Base-by-base conservation (phyloP, 2,888 invertebrate genomes). In the Epirrhoe alternata region DNA sequence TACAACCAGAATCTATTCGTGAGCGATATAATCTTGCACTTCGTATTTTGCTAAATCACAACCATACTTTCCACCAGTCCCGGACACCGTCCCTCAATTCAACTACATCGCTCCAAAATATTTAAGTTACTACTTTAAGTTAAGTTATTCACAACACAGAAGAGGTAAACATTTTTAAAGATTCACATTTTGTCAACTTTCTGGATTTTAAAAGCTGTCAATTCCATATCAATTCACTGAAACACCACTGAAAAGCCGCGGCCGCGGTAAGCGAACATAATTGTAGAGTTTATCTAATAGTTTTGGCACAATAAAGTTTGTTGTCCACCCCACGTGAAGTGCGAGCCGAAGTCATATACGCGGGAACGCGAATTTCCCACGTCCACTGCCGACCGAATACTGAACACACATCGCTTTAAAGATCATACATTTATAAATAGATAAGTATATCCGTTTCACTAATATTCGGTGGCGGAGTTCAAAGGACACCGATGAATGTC, bases 101-200 rank as follows among this genome's bases (percentile, higher is more conserved):
- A 71, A 77, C 85, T 87, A 86, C 86, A 87, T 88, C 72, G 79
- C 82, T 81, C 70, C 78, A 62, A 69, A 77, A 70, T 75, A 69
- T 77, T 74, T 42, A 24, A 24, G 24, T 24, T 24, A 24, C 75
- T 82, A 82, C 85, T 84, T 82, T 79, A 83, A 82, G 81, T 81
- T 88, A 86, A 81, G 79, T 83, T 86, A 88, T 88, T 92, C 92
- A 92, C 92, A 93, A 93, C 93, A 92, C 93, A 84, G 84, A 85
- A 90, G 93, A 93, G 92, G 92, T 93, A 92, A 90, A 90, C 91
- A 92, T 89, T 90, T 1, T 78, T 78, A 81, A 68, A 78, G 77
- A 81, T 79, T 89, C 86, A 90, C 91, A 92, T 92, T 68, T 77
- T 87, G 87, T 74, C 84, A 87, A 80, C 83, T 86, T 81, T 75